Evolutionary conservation across 92 coral and sea anemone species (phyloP), one percentile per base, ranked within the genome.

Genomic region (Phenganax subtilis): DNA sequence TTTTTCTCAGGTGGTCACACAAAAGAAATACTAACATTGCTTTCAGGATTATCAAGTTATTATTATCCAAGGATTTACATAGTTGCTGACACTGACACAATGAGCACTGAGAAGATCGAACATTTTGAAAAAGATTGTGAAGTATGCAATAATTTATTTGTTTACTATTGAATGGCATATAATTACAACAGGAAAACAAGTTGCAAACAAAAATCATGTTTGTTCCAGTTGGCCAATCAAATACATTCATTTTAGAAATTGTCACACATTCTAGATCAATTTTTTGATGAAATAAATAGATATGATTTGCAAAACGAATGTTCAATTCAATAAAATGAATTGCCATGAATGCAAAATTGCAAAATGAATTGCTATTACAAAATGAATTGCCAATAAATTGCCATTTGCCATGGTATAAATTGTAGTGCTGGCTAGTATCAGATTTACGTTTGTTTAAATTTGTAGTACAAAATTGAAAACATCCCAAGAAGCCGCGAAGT

Each of bases 401-500:
- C 25, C 25, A 20, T 20, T 37, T 37, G 5, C 47, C 5, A 37
- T 37, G 47, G 47, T 5, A 1, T 37, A 37, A 5, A 37, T 5
- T 37, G 47, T 1, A 37, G 47, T 37, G 47, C 47, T 37, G 47
- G 47, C 47, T 37, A 12, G n/a, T 61, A 61, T 17, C 8, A 15
- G 8, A 8, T 61, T 7, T n/a, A 12, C 8, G 14, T 55, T 60
- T 17, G 74, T 55, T 72, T 68, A 75, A 81, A 6, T 72, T 29
- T 73, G 28, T 44, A 88, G 90, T 85, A 67, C 81, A 76, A 85
- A 57, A 81, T 96, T 51, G 47, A 87, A 62, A 86, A 81, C 73
- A 87, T 96, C 31, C 99, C 99, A 9, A 85, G 99, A 31, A 96
- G 99, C 79, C 90, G 99, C 80, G 97, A 96, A 83, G 99, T 96